Evolutionary conservation across 2,888 invertebrate species (phyloP).

Genomic region (Drosophila recens): DNA sequence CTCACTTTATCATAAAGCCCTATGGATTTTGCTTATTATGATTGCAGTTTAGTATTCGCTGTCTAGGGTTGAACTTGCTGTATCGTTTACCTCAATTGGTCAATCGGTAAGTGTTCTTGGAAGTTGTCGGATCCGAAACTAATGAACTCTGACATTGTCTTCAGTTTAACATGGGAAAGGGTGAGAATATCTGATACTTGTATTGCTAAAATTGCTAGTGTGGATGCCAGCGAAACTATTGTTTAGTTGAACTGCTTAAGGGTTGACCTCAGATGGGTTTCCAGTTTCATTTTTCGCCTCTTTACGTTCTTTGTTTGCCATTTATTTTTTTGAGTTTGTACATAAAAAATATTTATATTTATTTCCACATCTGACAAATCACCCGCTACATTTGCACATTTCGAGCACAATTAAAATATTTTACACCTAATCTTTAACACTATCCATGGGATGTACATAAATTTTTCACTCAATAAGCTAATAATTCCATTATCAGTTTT

Average conservation of each 20-base stretch:
- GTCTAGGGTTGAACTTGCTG: conserved; percentile 32
- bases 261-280: conserved; percentile 41
- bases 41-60: conserved; percentile 37
- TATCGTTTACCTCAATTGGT: conserved; percentile 54
- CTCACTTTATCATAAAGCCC: conserved; percentile 4
- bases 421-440: conserved; percentile 10
- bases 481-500: conserved; percentile 57
- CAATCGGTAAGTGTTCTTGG: conserved; percentile 23
- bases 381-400: background rate
- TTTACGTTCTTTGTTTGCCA: conserved; percentile 38
- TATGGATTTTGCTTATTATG: conserved; percentile 27
- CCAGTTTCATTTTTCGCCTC: conserved; percentile 24
- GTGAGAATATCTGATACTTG: conserved; percentile 24
- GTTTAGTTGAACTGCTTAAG: conserved; percentile 29
- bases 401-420: conserved; percentile 22
- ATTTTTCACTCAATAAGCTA: conserved; percentile 43
- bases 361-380: background rate
- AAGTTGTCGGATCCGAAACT: conserved; percentile 31
- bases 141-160: conserved; percentile 25
- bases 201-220: background rate
- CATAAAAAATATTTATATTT: background rate
- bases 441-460: conserved; percentile 34
- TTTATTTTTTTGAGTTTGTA: background rate
- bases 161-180: background rate
- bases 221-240: conserved; percentile 8